These are phyloP conservation scores for Athetis lepigone DNA, from an alignment of 2,888 invertebrate genomes.

Conservation along the genomic window DNA sequence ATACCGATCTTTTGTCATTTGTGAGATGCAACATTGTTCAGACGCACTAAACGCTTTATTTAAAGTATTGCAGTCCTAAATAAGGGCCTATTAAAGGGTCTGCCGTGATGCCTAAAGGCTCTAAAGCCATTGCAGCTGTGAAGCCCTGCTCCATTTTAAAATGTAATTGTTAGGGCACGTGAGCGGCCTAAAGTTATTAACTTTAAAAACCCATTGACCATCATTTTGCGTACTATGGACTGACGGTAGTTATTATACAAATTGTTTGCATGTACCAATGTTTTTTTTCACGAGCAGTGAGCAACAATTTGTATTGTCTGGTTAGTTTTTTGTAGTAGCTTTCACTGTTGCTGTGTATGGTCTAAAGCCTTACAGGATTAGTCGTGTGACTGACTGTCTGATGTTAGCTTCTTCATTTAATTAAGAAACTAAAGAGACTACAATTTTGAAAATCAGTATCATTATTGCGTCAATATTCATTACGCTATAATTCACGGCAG, in stretches of 20 bases:
- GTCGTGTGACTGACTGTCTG: too few species aligned
- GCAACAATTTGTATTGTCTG: background rate
- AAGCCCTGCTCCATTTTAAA: background rate
- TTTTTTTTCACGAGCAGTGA: background rate
- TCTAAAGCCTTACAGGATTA: too few species aligned
- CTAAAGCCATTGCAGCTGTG: conserved; percentile 15
- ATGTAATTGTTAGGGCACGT: background rate
- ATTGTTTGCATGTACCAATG: background rate
- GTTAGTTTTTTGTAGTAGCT: background rate
- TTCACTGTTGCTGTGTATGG: background rate
- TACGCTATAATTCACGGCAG: too few species aligned
- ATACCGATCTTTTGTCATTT: background rate
- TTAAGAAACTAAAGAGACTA: too few species aligned
- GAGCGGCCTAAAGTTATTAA: conserved; percentile 6
- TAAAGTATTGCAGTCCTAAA: conserved; percentile 4
- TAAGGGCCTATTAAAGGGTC: background rate
- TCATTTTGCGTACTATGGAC: background rate
- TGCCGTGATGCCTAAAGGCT: conserved; percentile 24
- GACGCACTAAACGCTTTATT: background rate
- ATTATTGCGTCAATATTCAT: too few species aligned
- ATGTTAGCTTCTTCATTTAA: too few species aligned
- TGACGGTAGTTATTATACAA: conserved; percentile 3
- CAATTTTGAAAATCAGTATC: too few species aligned
- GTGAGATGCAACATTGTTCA: background rate
- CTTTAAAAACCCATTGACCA: conserved; percentile 1